Evolutionary conservation across 2,113 vertebrate genomes (phyloP).

Genomic region (Hippolais icterina): DNA sequence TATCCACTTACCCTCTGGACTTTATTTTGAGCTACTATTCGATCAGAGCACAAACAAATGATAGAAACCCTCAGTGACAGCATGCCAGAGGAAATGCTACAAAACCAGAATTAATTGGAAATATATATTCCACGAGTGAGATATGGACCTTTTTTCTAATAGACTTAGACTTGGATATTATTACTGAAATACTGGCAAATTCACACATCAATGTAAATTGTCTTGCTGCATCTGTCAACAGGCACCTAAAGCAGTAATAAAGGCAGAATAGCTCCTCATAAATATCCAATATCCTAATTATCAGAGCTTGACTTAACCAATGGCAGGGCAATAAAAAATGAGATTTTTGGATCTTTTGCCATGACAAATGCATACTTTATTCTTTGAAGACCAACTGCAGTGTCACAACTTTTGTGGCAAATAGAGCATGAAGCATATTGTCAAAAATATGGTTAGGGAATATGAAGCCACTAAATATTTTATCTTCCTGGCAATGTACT

Average conservation of each 20-base stretch:
- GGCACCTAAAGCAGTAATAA: constrained; percentile 75
- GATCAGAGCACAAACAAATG: constrained; percentile 6
- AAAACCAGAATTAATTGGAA: constrained; percentile 62
- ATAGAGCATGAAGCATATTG: constrained; percentile 66
- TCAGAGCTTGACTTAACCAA: constrained; percentile 74
- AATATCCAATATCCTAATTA: constrained; percentile 78
- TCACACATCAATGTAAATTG: constrained; percentile 71
- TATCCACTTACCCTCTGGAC: constrained; percentile 52
- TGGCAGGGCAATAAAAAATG: constrained; percentile 69
- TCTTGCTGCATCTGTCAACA: constrained; percentile 69
- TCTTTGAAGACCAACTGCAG: constrained; percentile 57
- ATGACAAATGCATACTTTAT: constrained; percentile 63
- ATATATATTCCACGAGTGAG: constrained; percentile 60
- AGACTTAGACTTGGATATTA: constrained; percentile 62
- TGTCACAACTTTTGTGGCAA: constrained; percentile 61
- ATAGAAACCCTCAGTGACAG: constrained; percentile 5
- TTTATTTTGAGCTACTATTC: constrained; percentile 36
- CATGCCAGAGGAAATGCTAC: constrained; percentile 48
- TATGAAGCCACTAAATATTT: constrained; percentile 67
- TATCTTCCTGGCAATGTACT: constrained; percentile 57
- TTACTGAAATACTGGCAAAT: constrained; percentile 71
- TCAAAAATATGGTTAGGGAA: constrained; percentile 69
- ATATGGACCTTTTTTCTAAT: constrained; percentile 47
- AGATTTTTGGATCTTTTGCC: constrained; percentile 62
- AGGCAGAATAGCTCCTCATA: constrained; percentile 74